These are phyloP conservation scores for Micromesistius poutassou DNA, from an alignment of 2,797 vertebrate genomes.

Conservation along the genomic window DNA sequence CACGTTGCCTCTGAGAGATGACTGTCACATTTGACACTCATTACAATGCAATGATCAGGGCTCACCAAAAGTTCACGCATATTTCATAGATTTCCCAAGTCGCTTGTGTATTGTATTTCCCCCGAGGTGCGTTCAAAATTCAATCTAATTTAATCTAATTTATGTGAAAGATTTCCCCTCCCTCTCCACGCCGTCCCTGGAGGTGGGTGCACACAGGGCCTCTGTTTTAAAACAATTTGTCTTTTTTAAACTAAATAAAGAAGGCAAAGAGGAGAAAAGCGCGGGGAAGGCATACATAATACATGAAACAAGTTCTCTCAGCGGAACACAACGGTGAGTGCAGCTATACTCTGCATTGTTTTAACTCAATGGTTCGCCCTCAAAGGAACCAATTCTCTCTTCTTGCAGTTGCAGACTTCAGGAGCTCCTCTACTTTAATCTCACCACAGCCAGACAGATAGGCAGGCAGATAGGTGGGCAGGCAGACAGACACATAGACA, in stretches of 20 bases:
- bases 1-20: neutral
- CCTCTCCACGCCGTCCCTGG: neutral
- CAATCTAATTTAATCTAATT: neutral
- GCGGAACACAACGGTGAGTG: neutral
- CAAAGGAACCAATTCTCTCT: neutral
- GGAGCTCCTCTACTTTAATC: neutral
- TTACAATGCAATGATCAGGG: slow-evolving; percentile 5
- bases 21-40: neutral
- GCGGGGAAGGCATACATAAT: neutral
- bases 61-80: neutral
- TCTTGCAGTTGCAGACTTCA: neutral
- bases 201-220: neutral
- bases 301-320: neutral
- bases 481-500: neutral
- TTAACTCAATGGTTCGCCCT: neutral
- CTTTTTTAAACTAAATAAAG: slow-evolving; percentile 7
- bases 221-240: neutral
- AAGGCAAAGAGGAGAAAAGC: neutral
- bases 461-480: neutral
- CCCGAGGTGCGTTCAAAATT: neutral
- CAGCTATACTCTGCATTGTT: neutral
- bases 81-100: neutral
- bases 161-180: neutral
- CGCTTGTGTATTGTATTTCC: neutral
- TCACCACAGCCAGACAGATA: neutral